phyloP scores from a whole-genome alignment of 2,797 vertebrate genomes.

The Schizopygopsis pylzovi region DNA sequence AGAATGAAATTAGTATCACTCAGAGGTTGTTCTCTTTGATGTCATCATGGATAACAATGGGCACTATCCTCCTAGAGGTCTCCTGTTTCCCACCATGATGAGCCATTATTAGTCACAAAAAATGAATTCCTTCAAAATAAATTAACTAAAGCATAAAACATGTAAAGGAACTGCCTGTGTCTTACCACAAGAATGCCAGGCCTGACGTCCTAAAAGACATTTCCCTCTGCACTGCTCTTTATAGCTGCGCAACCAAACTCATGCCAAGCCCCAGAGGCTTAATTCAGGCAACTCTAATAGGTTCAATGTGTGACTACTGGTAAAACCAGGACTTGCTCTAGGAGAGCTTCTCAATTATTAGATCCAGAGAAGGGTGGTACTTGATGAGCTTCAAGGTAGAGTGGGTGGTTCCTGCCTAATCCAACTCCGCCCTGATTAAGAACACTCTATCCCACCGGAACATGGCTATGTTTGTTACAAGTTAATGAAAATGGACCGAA shows the following conservation, averaged over 20 bases:
- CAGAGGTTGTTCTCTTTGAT: conserved; percentile 48
- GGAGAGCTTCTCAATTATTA: conserved; percentile 63
- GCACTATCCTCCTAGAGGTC: conserved; percentile 60
- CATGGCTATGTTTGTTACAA: neutral
- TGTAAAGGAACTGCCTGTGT: conserved; percentile 78
- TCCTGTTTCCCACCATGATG: conserved; percentile 67
- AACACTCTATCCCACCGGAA: neutral
- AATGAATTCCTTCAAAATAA: conserved; percentile 74
- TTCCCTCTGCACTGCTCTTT: conserved; percentile 67
- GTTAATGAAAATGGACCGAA: neutral
- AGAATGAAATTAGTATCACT: conserved; percentile 39
- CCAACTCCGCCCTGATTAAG: neutral
- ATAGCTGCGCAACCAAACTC: conserved; percentile 69
- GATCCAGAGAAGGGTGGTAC: conserved; percentile 49
- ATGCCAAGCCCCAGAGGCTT: conserved; percentile 77
- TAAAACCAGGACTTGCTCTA: conserved; percentile 70
- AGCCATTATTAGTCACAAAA: conserved; percentile 74
- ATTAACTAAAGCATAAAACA: conserved; percentile 77
- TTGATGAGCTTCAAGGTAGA: conserved; percentile 50
- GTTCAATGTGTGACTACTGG: conserved; percentile 81
- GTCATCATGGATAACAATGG: conserved; percentile 62
- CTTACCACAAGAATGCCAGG: conserved; percentile 78
- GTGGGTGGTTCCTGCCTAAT: conserved; percentile 56
- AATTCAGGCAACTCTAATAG: conserved; percentile 78
- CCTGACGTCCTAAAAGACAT: conserved; percentile 75